Evolutionary conservation across 2,888 invertebrate species (phyloP).

Genomic region (Taphrorychus bicolor): DNA sequence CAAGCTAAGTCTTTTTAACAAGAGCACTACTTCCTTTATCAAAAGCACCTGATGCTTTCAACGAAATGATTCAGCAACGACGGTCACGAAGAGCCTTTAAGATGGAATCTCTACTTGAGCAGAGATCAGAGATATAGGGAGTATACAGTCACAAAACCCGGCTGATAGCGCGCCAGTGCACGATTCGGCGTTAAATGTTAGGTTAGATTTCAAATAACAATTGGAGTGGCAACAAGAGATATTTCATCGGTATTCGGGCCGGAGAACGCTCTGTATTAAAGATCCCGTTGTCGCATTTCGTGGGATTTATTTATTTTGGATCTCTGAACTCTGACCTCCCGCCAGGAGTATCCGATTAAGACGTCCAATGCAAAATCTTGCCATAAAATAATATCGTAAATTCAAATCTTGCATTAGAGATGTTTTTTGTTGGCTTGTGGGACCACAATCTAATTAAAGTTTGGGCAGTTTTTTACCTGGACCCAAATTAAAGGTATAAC

Average conservation of each 20-base stretch:
- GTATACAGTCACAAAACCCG: constrained; percentile 34
- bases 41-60: constrained; percentile 51
- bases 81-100: constrained; percentile 48
- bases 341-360: constrained; percentile 27
- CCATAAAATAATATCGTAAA: not conserved
- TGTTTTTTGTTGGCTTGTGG: not conserved
- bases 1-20: constrained; percentile 4
- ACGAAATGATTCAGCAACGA: constrained; percentile 53
- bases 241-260: constrained; percentile 33
- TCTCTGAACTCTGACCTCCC: constrained; percentile 27
- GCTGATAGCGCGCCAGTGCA: constrained; percentile 34
- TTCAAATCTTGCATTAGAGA: not conserved
- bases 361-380: not conserved
- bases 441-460: not conserved
- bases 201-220: constrained; percentile 40
- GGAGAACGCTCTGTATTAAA: constrained; percentile 36
- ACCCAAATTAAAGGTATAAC: constrained; percentile 2
- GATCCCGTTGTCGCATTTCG: constrained; percentile 37
- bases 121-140: constrained; percentile 34
- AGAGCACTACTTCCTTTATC: constrained; percentile 43
- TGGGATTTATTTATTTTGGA: constrained; percentile 37
- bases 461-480: not conserved
- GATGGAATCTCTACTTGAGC: constrained; percentile 27
- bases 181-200: constrained; percentile 39
- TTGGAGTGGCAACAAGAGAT: constrained; percentile 40